A percentile compares a stretch with the other conserved stretches of the same genome.
phyloP scores from a whole-genome alignment of 2,113 vertebrate genomes.

The Catharus bicknelli region DNA sequence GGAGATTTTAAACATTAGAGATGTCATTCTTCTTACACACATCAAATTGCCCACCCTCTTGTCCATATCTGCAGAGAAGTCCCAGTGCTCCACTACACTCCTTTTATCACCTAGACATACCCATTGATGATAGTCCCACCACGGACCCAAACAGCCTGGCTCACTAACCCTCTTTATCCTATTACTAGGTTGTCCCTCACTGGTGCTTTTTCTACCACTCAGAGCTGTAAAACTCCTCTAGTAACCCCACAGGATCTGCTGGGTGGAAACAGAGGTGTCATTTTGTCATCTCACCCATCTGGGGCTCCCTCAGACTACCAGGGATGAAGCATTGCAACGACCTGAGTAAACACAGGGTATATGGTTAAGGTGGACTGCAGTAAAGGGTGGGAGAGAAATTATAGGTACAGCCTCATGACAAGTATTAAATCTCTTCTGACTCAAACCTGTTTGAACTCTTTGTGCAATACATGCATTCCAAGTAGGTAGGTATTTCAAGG shows the following conservation, averaged over 20 bases:
- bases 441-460: not conserved
- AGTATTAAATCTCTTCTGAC: not conserved
- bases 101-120: rapidly evolving
- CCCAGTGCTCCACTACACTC: not conserved
- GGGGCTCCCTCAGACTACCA: not conserved
- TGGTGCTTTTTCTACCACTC: not conserved
- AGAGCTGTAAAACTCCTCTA: not conserved
- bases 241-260: not conserved
- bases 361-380: rapidly evolving
- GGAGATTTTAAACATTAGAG: not conserved
- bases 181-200: not conserved
- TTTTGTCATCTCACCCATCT: not conserved
- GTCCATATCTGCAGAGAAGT: not conserved
- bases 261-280: not conserved
- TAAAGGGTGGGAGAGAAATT: not conserved
- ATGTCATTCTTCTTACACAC: not conserved
- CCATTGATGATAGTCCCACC: not conserved
- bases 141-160: not conserved
- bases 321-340: rapidly evolving
- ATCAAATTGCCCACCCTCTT: not conserved
- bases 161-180: not conserved
- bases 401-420: not conserved
- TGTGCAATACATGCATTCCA: not conserved
- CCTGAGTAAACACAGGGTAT: not conserved
- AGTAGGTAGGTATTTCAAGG: not conserved